Evolutionary conservation across 1,140 invertebrate species (phyloP).

Genomic region (Campodea augens): DNA sequence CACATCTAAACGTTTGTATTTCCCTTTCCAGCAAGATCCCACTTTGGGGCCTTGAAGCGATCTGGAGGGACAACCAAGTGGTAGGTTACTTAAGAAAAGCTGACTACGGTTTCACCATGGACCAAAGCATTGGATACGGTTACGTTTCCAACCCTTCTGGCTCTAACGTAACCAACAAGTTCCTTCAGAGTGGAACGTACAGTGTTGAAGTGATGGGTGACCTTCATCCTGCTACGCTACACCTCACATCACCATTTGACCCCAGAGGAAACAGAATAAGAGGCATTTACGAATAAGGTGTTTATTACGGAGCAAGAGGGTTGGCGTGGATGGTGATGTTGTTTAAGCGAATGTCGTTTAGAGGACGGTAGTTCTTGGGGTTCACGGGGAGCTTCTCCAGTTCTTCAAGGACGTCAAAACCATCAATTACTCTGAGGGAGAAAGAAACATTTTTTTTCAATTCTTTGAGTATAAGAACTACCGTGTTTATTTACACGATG

Average conservation of each 20-base stretch:
- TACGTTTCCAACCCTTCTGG: constrained; percentile 27
- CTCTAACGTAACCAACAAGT: constrained; percentile 38
- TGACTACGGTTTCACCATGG: constrained; percentile 53
- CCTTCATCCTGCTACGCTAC: constrained; percentile 42
- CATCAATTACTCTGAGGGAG: constrained; percentile 81
- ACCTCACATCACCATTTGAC: constrained; percentile 60
- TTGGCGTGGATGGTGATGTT: constrained; percentile 89
- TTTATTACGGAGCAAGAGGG: constrained; percentile 52
- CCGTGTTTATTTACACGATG: too few relatives aligned
- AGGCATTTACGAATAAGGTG: constrained; percentile 17
- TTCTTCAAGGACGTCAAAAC: constrained; percentile 86
- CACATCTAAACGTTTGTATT: not conserved
- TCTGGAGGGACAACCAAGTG: constrained; percentile 51
- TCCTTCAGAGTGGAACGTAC: constrained; percentile 47
- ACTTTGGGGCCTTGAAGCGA: constrained; percentile 62
- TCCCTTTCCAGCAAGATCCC: constrained; percentile 32
- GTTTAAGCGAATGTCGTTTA: constrained; percentile 67
- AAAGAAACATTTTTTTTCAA: constrained; percentile 11
- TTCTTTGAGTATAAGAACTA: too few relatives aligned
- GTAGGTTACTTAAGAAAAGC: constrained; percentile 62
- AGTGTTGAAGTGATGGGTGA: constrained; percentile 59
- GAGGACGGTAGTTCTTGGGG: constrained; percentile 73
- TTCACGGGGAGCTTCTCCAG: constrained; percentile 89
- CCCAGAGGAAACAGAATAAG: constrained; percentile 38
- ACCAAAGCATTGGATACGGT: constrained; percentile 45